Evolutionary conservation across 92 coral and sea anemone species (phyloP).

Genomic region (Chrysogorgia sp.): DNA sequence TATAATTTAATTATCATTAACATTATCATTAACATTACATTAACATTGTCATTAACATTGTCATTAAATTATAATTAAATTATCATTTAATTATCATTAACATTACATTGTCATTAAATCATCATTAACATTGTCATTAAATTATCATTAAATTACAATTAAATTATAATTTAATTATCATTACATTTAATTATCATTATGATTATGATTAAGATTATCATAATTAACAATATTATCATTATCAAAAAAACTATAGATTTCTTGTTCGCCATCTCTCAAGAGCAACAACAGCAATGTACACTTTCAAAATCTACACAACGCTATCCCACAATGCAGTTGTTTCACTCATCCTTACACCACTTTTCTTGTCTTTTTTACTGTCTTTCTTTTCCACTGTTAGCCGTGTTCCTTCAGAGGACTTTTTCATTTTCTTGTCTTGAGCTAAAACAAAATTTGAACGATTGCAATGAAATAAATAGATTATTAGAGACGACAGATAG

Average conservation of each 20-base stretch:
- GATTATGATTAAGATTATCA: no score
- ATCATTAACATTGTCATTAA: no score
- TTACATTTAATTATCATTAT: background rate
- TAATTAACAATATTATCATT: no score
- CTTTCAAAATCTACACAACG: background rate
- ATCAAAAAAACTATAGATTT: no score
- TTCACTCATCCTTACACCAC: conserved; percentile 38
- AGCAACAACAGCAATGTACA: background rate
- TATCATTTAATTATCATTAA: no score
- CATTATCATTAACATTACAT: no score
- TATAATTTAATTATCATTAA: no score
- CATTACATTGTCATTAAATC: no score
- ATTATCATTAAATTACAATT: background rate
- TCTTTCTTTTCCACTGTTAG: conserved; percentile 76
- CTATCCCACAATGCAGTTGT: conserved; percentile 32
- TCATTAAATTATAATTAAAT: no score
- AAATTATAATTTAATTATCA: background rate
- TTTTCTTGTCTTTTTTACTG: conserved; percentile 61
- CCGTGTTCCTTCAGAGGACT: conserved; percentile 21
- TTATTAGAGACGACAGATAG: background rate
- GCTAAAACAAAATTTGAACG: background rate
- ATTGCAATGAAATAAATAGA: background rate
- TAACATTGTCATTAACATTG: no score
- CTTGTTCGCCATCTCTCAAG: background rate
- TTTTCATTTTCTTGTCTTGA: conserved; percentile 26